A percentile compares a stretch with the other conserved stretches of the same genome.
These are phyloP conservation scores for Conus ventricosus DNA, from an alignment of 1,140 invertebrate species.

Conservation along the genomic window DNA sequence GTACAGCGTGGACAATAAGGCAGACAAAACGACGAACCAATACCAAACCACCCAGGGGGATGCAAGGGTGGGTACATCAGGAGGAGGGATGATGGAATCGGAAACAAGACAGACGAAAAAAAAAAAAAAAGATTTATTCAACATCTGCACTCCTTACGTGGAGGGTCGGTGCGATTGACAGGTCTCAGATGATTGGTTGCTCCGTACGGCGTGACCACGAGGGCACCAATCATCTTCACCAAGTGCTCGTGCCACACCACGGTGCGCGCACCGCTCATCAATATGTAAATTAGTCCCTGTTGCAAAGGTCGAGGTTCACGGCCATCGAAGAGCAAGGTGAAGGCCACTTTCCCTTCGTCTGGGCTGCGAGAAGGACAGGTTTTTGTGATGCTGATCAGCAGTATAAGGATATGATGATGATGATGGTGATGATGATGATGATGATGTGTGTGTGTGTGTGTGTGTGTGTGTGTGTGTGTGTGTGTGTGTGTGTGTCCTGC, in stretches of 20 bases:
- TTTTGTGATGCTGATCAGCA: background rate
- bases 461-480: too few species aligned
- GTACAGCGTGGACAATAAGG: too few species aligned
- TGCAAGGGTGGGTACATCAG: too few species aligned
- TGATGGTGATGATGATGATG: too few species aligned
- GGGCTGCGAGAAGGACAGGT: background rate
- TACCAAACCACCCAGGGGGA: too few species aligned
- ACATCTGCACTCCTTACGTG: background rate
- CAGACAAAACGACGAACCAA: too few species aligned
- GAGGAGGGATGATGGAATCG: too few species aligned
- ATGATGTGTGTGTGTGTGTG: too few species aligned
- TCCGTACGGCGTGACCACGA: constrained; percentile 30
- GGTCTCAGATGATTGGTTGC: constrained; percentile 24
- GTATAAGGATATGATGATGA: too few species aligned
- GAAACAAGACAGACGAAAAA: too few species aligned
- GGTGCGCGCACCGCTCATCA: constrained; percentile 13
- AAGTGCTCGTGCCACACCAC: constrained; percentile 13
- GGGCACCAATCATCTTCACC: constrained; percentile 36
- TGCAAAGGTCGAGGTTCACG: constrained; percentile 32
- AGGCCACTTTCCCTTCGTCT: constrained; percentile 18
- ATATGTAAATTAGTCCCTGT: constrained; percentile 26
- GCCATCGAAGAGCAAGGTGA: constrained; percentile 28
- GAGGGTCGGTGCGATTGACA: background rate
- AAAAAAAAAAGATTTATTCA: too few species aligned
- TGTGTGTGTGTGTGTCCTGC: too few species aligned